These are phyloP conservation scores for Leptinotarsa juncta DNA, from an alignment of 2,888 invertebrate species.

Conservation along the genomic window DNA sequence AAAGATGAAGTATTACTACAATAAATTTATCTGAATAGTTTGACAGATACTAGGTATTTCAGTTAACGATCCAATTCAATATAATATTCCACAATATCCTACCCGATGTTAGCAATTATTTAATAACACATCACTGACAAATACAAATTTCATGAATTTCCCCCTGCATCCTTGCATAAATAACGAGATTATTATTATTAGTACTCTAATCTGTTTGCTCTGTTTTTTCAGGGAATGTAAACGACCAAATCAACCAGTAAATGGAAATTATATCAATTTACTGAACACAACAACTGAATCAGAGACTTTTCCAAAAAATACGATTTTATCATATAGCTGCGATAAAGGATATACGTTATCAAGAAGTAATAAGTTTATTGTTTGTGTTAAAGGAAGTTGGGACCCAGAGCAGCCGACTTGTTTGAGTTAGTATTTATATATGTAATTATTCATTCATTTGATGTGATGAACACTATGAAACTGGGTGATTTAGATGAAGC, in stretches of 20 bases:
- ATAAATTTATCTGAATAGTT: too few relatives aligned
- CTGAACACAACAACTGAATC: neutral
- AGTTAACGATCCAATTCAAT: too few relatives aligned
- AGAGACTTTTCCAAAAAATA: neutral
- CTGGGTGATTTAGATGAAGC: too few relatives aligned
- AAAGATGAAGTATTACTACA: too few relatives aligned
- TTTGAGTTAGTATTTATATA: constrained; percentile 41
- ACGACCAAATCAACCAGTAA: neutral
- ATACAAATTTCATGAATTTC: neutral
- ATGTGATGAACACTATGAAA: too few relatives aligned
- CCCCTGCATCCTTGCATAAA: neutral
- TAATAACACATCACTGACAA: too few relatives aligned
- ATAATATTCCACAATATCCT: too few relatives aligned
- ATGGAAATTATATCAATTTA: neutral
- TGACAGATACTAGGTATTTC: too few relatives aligned
- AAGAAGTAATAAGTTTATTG: constrained; percentile 23
- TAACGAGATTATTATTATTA: too few relatives aligned
- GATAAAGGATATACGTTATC: neutral
- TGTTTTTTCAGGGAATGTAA: neutral
- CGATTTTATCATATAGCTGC: neutral
- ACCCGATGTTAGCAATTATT: too few relatives aligned
- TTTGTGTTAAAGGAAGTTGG: constrained; percentile 38
- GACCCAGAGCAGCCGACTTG: constrained; percentile 42
- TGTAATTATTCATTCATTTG: too few relatives aligned
- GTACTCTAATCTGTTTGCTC: too few relatives aligned